Evolutionary conservation across 2,797 vertebrate species (phyloP).

Genomic region (Thripadectes ignobilis): DNA sequence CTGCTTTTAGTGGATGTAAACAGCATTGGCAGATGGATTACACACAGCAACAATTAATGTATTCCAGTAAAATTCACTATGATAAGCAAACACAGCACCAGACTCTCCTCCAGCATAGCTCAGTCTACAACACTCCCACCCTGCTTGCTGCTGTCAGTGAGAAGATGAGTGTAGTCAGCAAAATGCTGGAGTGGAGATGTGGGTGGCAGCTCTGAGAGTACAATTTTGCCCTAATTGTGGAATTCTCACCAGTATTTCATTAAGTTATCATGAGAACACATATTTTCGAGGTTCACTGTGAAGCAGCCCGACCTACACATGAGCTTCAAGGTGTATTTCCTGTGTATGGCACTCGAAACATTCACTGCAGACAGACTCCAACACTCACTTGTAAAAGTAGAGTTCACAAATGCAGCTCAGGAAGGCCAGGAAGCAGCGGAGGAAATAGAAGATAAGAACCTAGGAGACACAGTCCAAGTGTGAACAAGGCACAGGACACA

Average conservation of each 20-base stretch:
- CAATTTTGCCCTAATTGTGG: neutral
- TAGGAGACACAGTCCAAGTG: constrained; percentile 62
- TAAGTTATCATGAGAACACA: neutral
- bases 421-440: constrained; percentile 95
- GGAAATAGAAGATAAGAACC: constrained; percentile 98
- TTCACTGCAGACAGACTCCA: neutral
- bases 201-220: neutral
- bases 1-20: neutral
- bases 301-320: neutral
- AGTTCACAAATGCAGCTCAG: constrained; percentile 96
- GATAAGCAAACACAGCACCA: neutral
- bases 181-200: neutral
- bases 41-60: neutral
- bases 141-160: neutral
- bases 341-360: neutral
- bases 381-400: constrained; percentile 98
- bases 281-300: neutral
- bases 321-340: neutral
- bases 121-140: neutral
- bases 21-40: neutral
- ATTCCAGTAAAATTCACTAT: neutral
- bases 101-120: neutral
- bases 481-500: neutral
- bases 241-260: neutral
- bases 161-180: neutral